A percentile compares a stretch with the other conserved stretches of the same genome.
These are phyloP conservation scores for Dryas iulia DNA, from an alignment of 1,140 invertebrate genomes.

Conservation along the genomic window DNA sequence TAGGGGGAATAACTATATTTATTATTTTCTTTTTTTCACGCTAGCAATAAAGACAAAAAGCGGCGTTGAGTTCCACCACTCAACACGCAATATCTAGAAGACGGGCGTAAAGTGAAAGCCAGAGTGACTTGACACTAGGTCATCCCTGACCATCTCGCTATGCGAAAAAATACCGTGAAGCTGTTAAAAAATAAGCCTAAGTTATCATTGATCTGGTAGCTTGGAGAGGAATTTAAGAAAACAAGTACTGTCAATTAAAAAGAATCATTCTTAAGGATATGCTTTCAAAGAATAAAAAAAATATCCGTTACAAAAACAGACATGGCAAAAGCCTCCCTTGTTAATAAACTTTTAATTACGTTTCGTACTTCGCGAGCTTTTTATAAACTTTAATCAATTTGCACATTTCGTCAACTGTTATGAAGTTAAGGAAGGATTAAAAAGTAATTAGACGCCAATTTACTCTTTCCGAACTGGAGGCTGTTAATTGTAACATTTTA, in stretches of 20 bases:
- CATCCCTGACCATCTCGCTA: too few relatives aligned
- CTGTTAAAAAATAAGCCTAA: too few relatives aligned
- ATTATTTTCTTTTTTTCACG: too few relatives aligned
- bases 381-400: constrained; percentile 6
- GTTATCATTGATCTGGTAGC: too few relatives aligned
- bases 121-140: too few relatives aligned
- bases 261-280: not conserved
- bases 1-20: too few relatives aligned
- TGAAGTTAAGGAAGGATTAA: not conserved
- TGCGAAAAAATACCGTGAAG: too few relatives aligned
- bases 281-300: not conserved
- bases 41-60: too few relatives aligned
- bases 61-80: too few relatives aligned
- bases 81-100: too few relatives aligned
- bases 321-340: constrained; percentile 5
- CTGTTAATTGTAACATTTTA: not conserved
- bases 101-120: too few relatives aligned
- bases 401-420: not conserved
- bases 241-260: not conserved
- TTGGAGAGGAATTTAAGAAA: too few relatives aligned
- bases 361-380: constrained; percentile 3
- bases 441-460: not conserved
- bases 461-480: not conserved
- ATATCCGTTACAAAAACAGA: not conserved
- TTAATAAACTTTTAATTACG: constrained; percentile 25